phyloP scores from a whole-genome alignment of 2,113 vertebrate species.

The Zapornia atra region DNA sequence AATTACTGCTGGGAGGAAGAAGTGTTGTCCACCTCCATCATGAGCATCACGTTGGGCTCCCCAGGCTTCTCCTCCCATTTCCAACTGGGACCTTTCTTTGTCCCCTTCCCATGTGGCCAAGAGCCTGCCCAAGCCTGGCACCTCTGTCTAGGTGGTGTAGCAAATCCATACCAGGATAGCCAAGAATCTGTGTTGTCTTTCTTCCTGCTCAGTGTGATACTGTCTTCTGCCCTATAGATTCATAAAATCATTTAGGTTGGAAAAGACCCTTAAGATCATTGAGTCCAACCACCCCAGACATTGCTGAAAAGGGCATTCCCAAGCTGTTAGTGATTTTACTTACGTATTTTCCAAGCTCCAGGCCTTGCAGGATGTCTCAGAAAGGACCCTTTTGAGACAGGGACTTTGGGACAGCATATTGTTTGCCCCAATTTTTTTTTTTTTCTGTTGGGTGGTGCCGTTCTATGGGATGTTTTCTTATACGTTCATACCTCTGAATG shows the following conservation, averaged over 20 bases:
- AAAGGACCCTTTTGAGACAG: fast-evolving
- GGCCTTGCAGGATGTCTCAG: neutral
- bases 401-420: neutral
- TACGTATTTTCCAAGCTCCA: neutral
- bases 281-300: neutral
- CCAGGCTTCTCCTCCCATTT: neutral
- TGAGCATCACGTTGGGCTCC: neutral
- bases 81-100: neutral
- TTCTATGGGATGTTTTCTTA: neutral
- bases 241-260: neutral
- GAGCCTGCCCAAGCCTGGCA: neutral
- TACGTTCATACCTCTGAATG: neutral
- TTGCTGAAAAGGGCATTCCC: neutral
- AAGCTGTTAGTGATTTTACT: neutral
- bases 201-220: neutral
- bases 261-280: neutral
- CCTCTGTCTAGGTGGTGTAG: neutral
- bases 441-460: neutral
- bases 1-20: fast-evolving
- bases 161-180: neutral
- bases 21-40: neutral
- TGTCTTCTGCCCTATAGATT: neutral
- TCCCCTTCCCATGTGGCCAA: neutral
- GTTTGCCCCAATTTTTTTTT: neutral
- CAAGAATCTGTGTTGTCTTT: neutral